Evolutionary conservation across 2,797 vertebrate genomes (phyloP), one percentile per base, ranked within the genome.

Genomic region (Adelosebastes latens): DNA sequence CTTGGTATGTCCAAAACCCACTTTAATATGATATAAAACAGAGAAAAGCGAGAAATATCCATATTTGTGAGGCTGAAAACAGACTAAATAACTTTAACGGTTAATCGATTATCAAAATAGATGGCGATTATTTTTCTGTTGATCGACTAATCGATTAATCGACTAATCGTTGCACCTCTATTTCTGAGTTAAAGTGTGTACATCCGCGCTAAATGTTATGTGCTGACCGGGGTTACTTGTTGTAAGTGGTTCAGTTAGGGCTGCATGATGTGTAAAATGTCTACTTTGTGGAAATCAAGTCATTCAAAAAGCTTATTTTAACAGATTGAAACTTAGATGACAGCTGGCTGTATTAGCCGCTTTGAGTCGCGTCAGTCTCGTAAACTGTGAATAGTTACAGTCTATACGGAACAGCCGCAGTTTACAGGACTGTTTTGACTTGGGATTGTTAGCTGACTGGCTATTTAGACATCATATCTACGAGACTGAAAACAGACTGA

Each of bases 1-100:
- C 42, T 46, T 46, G 6, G 16, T 46, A 18, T 46, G 42, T 46
- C 42, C 42, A 46, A 18, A 46, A 46, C 42, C 16, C 8, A 46
- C 16, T 18, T 46, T 18, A 18, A 46, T 7, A 46, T 8, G 42
- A 46, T 46, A 8, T 18, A 46, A 46, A 46, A 46, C 6, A 46
- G 6, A 42, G 39, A 8, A 46, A 46, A 46, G 39, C 14, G 0
- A 42, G 39, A 42, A 0, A 42, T 42, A 42, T 7, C 0, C 39
- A 7, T 42, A 0, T 42, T 42, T 42, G 14, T 16, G 39, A 42
- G 39, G 13, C 39, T 42, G 39, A 42, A 42, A 42, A 42, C 14
- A 42, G 39, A 0, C 14, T 42, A 42, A 42, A 42, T 42, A 42
- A 42, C 39, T 16, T 39, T 39, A 39, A 39, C 0, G 13, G 14